Evolutionary conservation across 1,140 invertebrate genomes (phyloP).

Genomic region (Ylistrum balloti): DNA sequence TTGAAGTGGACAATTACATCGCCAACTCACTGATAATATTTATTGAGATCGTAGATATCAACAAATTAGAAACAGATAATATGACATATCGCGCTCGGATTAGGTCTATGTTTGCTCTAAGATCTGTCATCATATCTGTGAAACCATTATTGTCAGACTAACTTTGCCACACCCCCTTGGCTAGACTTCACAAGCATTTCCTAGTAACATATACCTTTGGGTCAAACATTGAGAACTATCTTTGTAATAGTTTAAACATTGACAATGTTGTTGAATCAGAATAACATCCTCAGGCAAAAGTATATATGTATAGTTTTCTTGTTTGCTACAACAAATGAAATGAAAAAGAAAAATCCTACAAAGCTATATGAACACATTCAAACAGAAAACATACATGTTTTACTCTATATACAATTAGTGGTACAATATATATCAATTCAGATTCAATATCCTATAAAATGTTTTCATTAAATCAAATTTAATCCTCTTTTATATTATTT

Average conservation of each 20-base stretch:
- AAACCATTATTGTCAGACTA: not conserved
- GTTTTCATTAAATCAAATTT: too few relatives aligned
- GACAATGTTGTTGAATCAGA: not conserved
- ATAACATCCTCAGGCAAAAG: not conserved
- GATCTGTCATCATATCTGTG: not conserved
- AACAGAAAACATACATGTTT: too few relatives aligned
- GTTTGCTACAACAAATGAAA: too few relatives aligned
- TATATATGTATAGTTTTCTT: too few relatives aligned
- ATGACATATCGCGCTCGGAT: not conserved
- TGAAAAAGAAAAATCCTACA: too few relatives aligned
- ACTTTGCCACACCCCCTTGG: not conserved
- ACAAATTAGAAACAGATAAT: not conserved
- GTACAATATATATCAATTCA: too few relatives aligned
- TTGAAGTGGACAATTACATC: not conserved
- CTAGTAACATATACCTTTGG: not conserved
- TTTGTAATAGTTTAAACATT: not conserved
- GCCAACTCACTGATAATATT: not conserved
- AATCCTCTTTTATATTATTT: too few relatives aligned
- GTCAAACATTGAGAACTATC: not conserved
- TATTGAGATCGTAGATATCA: not conserved
- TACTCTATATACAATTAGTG: too few relatives aligned
- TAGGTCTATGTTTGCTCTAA: not conserved
- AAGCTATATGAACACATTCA: too few relatives aligned
- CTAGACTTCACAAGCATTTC: not conserved
- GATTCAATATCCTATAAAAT: too few relatives aligned